Base-by-base conservation (phyloP, 2,113 vertebrate species). In the Marmota flaviventris region DNA sequence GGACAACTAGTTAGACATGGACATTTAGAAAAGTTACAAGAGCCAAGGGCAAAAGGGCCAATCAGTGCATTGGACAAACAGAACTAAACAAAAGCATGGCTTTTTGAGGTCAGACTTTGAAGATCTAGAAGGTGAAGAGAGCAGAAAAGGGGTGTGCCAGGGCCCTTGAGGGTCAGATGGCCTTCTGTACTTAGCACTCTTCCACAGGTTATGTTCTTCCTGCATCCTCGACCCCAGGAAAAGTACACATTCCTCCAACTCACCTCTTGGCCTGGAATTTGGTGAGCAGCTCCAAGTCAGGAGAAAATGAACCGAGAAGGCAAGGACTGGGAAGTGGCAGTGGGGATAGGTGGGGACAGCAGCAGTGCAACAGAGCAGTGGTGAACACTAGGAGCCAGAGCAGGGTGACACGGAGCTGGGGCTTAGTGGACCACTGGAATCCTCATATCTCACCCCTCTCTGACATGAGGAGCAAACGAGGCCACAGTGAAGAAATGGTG, bases 11-110 rank as follows among this genome's bases (percentile, higher is more conserved):
- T 48, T 56, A 51, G 77, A 85, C 48, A 85, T 4, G 29, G 34
- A 89, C 39, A 75, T 95, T 88, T 91, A 69, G 93, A 91, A 91
- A 77, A 78, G 89, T 91, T 82, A 94, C 42, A 93, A 93, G 84
- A 3, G 0, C 86, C 58, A 94, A 90, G 61, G 81, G 63, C 51
- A 83, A 67, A 95, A 92, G 75, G 73, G 72, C 73, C 45, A 72
- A 34, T 85, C 4, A 0, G 39, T 70, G 51, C 93, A 85, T 51
- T 77, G 53, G 81, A 42, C 78, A 93, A 88, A 53, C 9, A 81
- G 75, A 76, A 65, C n/a, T 89, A 48, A 93, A 42, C 0, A 16
- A 90, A 84, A 2, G 2, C 24, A 73, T 7, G 53, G 53, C 88
- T 94, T 96, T 95, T 85, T 53, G 8, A 72, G 63, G 25, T 24